phyloP scores from a whole-genome alignment of 2,113 vertebrate genomes.

The Lontra canadensis region DNA sequence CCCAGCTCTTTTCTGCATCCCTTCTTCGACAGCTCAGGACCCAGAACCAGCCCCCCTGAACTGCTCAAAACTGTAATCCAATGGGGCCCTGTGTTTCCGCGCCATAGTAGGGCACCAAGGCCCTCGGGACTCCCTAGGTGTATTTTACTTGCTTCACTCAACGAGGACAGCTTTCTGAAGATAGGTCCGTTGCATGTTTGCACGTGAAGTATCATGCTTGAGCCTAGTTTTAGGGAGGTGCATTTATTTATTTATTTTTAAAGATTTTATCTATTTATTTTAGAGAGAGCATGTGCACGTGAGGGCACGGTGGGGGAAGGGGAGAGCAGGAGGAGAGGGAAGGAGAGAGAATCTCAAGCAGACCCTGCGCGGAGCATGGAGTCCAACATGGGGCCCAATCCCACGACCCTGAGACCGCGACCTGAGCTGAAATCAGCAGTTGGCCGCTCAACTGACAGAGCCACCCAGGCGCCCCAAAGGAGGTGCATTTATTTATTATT shows the following conservation, averaged over 20 bases:
- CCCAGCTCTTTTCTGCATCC: background rate
- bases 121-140: background rate
- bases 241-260: background rate
- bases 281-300: background rate
- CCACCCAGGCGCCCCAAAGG: background rate
- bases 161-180: background rate
- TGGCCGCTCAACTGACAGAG: background rate
- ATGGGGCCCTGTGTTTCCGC: background rate
- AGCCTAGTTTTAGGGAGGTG: background rate
- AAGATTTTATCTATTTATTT: background rate
- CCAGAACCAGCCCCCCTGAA: background rate
- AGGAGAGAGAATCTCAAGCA: background rate
- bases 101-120: background rate
- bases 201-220: background rate
- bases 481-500: background rate
- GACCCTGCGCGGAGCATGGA: background rate
- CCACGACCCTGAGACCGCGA: background rate
- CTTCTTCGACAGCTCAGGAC: background rate
- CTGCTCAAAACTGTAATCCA: background rate
- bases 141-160: background rate
- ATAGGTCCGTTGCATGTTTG: too few species aligned
- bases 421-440: too few species aligned
- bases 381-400: rapidly evolving
- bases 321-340: background rate
- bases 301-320: background rate